Evolutionary conservation across 2,113 vertebrate genomes (phyloP).

Genomic region (Puntigrus tetrazona): DNA sequence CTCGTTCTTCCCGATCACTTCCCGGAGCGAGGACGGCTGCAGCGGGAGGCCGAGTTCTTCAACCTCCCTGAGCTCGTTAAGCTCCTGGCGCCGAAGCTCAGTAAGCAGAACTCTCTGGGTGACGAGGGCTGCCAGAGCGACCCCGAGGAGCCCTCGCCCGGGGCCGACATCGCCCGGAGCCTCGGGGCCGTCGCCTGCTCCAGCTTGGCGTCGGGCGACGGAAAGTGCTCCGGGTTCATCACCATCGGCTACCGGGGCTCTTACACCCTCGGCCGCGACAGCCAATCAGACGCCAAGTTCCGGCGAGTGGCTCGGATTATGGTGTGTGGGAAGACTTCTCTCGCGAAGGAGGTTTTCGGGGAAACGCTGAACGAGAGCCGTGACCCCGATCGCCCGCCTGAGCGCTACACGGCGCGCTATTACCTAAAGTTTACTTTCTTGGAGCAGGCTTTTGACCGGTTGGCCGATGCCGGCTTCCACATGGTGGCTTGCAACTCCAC

Average conservation of each 20-base stretch:
- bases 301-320: conserved; percentile 90
- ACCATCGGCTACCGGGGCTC: conserved; percentile 91
- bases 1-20: conserved; percentile 93
- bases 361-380: conserved; percentile 93
- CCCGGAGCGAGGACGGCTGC: conserved; percentile 85
- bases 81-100: conserved; percentile 82
- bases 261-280: conserved; percentile 90
- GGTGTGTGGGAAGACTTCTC: conserved; percentile 91
- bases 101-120: conserved; percentile 86
- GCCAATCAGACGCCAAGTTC: conserved; percentile 92
- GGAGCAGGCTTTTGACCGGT: conserved; percentile 94
- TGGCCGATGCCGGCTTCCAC: conserved; percentile 90
- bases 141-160: conserved; percentile 84
- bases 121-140: conserved; percentile 87
- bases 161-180: conserved; percentile 68
- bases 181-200: conserved; percentile 62
- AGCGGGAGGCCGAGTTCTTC: conserved; percentile 92
- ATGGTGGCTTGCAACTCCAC: conserved; percentile 96
- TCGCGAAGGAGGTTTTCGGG: conserved; percentile 95
- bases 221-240: conserved; percentile 86
- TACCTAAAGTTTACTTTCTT: conserved; percentile 96
- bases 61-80: conserved; percentile 87
- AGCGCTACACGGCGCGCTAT: conserved; percentile 91
- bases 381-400: conserved; percentile 88
- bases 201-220: conserved; percentile 63